phyloP scores from a whole-genome alignment of 2,797 vertebrate genomes.

The Lithobates pipiens region DNA sequence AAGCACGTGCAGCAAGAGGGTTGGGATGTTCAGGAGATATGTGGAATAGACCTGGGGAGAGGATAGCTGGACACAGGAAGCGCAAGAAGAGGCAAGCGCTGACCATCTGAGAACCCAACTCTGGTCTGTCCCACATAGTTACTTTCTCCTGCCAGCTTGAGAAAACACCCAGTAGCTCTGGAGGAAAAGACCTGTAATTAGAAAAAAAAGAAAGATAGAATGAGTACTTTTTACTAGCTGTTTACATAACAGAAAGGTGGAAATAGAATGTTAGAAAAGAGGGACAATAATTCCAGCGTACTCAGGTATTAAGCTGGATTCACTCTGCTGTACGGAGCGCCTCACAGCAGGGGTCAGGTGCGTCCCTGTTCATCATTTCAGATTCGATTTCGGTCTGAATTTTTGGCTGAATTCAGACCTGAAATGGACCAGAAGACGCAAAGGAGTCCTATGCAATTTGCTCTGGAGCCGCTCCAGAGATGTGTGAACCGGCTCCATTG shows the following conservation, averaged over 20 bases:
- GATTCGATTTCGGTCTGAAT: too few species aligned
- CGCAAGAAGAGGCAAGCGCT: conserved; percentile 94
- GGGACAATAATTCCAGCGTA: neutral
- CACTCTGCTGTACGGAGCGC: too few species aligned
- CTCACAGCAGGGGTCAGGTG: too few species aligned
- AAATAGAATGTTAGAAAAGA: too few species aligned
- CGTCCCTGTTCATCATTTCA: too few species aligned
- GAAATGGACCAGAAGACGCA: too few species aligned
- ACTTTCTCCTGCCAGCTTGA: conserved; percentile 87
- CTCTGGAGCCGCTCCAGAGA: too few species aligned
- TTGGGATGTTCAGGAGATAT: conserved; percentile 88
- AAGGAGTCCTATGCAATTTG: too few species aligned
- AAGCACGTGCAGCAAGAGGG: conserved; percentile 82
- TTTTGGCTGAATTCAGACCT: too few species aligned
- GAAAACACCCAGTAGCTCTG: conserved; percentile 88
- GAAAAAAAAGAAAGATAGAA: neutral
- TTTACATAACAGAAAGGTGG: neutral
- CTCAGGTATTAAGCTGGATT: too few species aligned
- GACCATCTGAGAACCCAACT: conserved; percentile 88
- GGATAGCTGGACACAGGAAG: conserved; percentile 92
- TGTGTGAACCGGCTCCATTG: too few species aligned
- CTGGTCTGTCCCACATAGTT: conserved; percentile 73
- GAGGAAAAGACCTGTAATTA: conserved; percentile 83
- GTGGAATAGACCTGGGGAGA: conserved; percentile 93
- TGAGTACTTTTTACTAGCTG: neutral